phyloP scores from a whole-genome alignment of 2,797 vertebrate genomes.

The Chrysocyon brachyurus region DNA sequence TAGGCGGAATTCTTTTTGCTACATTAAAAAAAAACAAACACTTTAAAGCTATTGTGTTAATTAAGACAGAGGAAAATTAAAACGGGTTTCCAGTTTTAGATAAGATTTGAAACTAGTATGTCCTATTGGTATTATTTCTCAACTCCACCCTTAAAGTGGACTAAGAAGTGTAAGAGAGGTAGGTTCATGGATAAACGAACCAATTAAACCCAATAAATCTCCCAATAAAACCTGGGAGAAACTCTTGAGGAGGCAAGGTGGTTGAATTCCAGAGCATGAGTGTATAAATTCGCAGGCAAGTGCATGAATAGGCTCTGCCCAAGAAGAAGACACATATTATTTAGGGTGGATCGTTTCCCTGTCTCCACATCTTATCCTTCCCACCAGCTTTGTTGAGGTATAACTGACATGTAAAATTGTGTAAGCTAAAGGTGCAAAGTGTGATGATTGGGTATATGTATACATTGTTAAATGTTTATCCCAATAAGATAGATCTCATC shows the following conservation, averaged over 20 bases:
- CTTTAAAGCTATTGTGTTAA: background rate
- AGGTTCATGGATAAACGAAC: background rate
- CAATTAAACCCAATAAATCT: too few species aligned
- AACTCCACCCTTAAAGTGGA: background rate
- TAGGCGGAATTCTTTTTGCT: background rate
- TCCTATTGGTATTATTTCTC: background rate
- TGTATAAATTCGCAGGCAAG: background rate
- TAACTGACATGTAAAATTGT: background rate
- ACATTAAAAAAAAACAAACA: background rate
- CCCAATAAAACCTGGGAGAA: background rate
- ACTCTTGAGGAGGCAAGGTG: background rate
- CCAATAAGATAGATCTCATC: background rate
- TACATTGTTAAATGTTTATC: background rate
- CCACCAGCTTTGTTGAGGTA: background rate
- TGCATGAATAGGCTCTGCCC: too few species aligned
- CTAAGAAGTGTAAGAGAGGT: background rate
- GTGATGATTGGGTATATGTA: background rate
- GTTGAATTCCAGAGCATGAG: too few species aligned
- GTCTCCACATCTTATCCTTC: background rate
- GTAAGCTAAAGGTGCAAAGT: background rate
- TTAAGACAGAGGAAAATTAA: background rate
- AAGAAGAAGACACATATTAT: too few species aligned
- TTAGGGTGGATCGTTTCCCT: background rate
- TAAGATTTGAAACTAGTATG: background rate
- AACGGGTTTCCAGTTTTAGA: background rate